phyloP scores from a whole-genome alignment of 92 coral and sea anemone species.

The Blastomussa wellsi region DNA sequence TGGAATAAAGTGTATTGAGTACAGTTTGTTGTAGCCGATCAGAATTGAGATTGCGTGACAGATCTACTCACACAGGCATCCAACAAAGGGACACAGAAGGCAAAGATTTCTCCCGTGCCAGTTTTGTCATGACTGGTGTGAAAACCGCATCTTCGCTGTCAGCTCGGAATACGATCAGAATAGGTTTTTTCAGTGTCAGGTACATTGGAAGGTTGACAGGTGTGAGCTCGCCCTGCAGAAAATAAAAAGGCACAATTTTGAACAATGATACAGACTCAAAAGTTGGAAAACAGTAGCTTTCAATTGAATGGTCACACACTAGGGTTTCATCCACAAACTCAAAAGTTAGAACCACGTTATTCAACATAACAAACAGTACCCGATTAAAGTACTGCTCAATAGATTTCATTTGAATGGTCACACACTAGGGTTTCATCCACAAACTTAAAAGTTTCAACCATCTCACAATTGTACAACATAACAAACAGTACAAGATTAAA shows the following conservation, averaged over 20 bases:
- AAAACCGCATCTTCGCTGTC: slow-evolving; percentile 52
- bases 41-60: neutral
- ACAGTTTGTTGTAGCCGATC: too few species aligned
- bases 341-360: neutral
- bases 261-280: too few species aligned
- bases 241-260: too few species aligned
- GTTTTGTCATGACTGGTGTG: slow-evolving; percentile 63
- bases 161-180: slow-evolving; percentile 80
- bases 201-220: slow-evolving; percentile 89
- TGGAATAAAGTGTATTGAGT: too few species aligned
- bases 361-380: neutral
- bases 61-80: slow-evolving; percentile 73
- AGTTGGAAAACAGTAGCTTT: too few species aligned
- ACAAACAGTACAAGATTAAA: neutral
- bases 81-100: slow-evolving; percentile 63
- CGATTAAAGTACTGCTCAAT: neutral
- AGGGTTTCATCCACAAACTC: too few species aligned
- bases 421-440: neutral
- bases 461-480: neutral
- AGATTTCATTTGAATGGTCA: neutral
- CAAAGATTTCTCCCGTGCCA: slow-evolving; percentile 51
- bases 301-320: too few species aligned
- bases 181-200: slow-evolving; percentile 69
- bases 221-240: slow-evolving; percentile 87
- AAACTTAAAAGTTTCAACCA: neutral